A percentile compares a stretch with the other conserved stretches of the same genome.
Evolutionary conservation across 2,888 invertebrate species (phyloP).

Genomic region (Himalopsyche japonica): DNA sequence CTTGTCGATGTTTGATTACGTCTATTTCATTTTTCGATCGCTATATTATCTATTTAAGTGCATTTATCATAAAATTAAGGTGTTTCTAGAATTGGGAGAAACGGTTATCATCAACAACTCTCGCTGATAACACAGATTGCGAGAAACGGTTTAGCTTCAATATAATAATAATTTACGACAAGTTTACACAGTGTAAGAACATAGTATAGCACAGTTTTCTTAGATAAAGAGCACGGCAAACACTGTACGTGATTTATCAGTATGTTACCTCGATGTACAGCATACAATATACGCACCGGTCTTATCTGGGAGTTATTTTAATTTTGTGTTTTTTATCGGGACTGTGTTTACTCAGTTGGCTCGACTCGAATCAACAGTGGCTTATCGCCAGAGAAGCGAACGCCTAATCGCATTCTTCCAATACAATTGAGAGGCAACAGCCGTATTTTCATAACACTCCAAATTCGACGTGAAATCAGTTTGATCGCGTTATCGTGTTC

Average conservation of each 20-base stretch:
- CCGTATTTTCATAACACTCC: constrained; percentile 11
- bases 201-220: constrained; percentile 35
- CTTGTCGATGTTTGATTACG: background rate
- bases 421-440: background rate
- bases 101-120: background rate
- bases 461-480: background rate
- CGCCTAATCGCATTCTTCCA: background rate
- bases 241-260: constrained; percentile 37
- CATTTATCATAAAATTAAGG: background rate
- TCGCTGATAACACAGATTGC: constrained; percentile 27
- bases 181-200: constrained; percentile 38
- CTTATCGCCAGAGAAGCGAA: constrained; percentile 26
- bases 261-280: constrained; percentile 29
- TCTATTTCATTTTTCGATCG: background rate
- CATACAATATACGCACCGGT: constrained; percentile 8
- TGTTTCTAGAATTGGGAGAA: background rate
- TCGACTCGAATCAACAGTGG: constrained; percentile 1
- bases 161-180: constrained; percentile 32
- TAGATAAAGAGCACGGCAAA: constrained; percentile 35
- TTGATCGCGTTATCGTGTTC: background rate
- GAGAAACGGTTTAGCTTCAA: background rate
- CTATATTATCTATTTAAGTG: background rate
- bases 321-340: constrained; percentile 23
- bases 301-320: constrained; percentile 21
- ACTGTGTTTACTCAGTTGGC: constrained; percentile 30